phyloP scores from a whole-genome alignment of 37 sponge, comb jelly and placozoan species.

The Axinella damicornis region DNA sequence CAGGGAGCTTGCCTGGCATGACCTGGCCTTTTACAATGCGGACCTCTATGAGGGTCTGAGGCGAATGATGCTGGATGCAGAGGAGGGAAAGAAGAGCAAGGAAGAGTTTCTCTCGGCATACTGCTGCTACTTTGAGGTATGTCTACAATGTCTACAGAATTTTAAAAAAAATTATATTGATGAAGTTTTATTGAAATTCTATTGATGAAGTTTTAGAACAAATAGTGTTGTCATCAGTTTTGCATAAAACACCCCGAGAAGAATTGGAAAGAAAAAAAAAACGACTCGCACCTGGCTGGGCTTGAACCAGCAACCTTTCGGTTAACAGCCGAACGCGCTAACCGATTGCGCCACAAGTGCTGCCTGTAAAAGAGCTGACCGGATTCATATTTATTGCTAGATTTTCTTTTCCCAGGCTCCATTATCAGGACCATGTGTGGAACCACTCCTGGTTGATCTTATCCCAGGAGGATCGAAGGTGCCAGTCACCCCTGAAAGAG shows the following conservation, averaged over 20 bases:
- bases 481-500: slow-evolving; percentile 84
- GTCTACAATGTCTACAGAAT: neutral
- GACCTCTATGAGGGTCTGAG: slow-evolving; percentile 93
- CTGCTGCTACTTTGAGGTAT: slow-evolving; percentile 88
- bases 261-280: slow-evolving; percentile 22
- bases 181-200: too few relatives aligned
- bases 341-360: slow-evolving; percentile 78
- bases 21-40: slow-evolving; percentile 95
- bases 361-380: neutral
- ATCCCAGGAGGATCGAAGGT: slow-evolving; percentile 82
- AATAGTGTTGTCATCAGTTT: neutral
- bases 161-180: neutral
- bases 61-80: slow-evolving; percentile 77
- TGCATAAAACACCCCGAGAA: too few relatives aligned
- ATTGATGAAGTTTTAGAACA: too few relatives aligned
- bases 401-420: slow-evolving; percentile 51
- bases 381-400: too few relatives aligned
- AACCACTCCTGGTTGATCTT: slow-evolving; percentile 71
- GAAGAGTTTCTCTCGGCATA: slow-evolving; percentile 80
- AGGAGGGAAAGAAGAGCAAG: slow-evolving; percentile 59
- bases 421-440: slow-evolving; percentile 31
- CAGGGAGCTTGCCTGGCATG: slow-evolving; percentile 92
- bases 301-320: slow-evolving; percentile 85
- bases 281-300: slow-evolving; percentile 67
- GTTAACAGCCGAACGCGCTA: slow-evolving; percentile 86